Base-by-base conservation (phyloP, 1,140 invertebrate genomes). In the Ostrea denselamellosa region DNA sequence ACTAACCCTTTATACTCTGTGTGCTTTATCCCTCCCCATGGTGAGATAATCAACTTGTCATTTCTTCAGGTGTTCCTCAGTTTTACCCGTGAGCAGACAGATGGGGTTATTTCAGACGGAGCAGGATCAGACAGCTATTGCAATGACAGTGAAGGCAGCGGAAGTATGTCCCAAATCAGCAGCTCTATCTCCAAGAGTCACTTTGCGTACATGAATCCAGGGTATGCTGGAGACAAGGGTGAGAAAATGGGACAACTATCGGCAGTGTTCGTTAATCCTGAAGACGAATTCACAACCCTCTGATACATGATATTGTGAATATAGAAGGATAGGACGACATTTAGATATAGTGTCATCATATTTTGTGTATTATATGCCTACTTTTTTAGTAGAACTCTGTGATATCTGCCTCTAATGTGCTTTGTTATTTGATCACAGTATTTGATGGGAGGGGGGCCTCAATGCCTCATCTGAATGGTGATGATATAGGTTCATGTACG, bases 61-160 rank as follows among this genome's bases (percentile, higher is more conserved):
- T n/a, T 58, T 83, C 68, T 90, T 58, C 82, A 93, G 92, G 91
- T 93, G 34, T 93, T 93, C 88, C 85, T 93, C 54, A 92, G 90
- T 58, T 92, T 93, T 89, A 90, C 91, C 14, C 86, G 90, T 19
- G 91, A 92, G 14, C 93, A 93, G 86, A 90, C 86, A n/a, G 93
- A 93, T 85, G 90, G 91, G 8, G 34, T 89, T 17, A n/a, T 25
- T n/a, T 44, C 84, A 9, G 68, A 89, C 12, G 28, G 84, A 19
- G 58, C 86, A 22, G 85, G 71, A 82, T 90, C 89, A 34, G 85
- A 28, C 86, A 83, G 82, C 83, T 88, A 71, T 89, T 88, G 52
- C 87, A 90, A 2, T 86, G 90, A 2, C 87, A 87, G 65, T n/a
- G 56, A 86, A 14, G 65, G 10, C 25, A 85, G 53, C 19, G 85